Percentiles rank a stretch among this genome's conserved stretches.
phyloP scores from a whole-genome alignment of 2,888 invertebrate species.

The Euphydryas editha region DNA sequence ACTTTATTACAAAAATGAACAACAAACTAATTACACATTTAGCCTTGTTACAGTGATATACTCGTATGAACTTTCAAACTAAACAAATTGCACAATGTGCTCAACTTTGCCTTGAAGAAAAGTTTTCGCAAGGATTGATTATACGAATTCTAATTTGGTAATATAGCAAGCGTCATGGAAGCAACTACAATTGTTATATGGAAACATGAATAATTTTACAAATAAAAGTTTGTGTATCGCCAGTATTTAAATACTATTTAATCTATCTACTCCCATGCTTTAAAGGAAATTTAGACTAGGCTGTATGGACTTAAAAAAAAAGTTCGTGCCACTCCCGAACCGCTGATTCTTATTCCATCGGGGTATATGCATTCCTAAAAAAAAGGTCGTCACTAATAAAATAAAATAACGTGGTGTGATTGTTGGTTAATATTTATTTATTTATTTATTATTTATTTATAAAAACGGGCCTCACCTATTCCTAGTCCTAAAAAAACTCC shows the following conservation, averaged over 20 bases:
- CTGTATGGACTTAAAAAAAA: too few species aligned
- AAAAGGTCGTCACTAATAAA: too few species aligned
- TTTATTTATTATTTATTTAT: too few species aligned
- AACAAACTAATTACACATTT: not conserved
- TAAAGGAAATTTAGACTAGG: too few species aligned
- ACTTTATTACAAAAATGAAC: not conserved
- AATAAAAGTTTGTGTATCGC: not conserved
- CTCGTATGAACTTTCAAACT: constrained; percentile 32
- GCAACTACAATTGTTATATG: constrained; percentile 31
- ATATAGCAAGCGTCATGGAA: constrained; percentile 26
- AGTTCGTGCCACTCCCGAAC: too few species aligned
- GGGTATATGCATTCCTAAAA: too few species aligned
- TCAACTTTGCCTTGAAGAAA: constrained; percentile 39
- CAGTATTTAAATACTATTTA: constrained; percentile 1
- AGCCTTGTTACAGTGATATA: constrained; percentile 25
- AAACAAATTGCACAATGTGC: constrained; percentile 37
- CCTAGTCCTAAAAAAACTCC: too few species aligned
- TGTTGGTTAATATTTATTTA: too few species aligned
- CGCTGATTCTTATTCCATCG: too few species aligned
- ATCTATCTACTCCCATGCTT: too few species aligned
- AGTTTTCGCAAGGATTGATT: constrained; percentile 38
- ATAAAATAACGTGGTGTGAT: too few species aligned
- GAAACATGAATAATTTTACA: constrained; percentile 12
- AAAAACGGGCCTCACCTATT: too few species aligned
- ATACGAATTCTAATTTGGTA: constrained; percentile 38